Evolutionary conservation across 2,888 invertebrate genomes (phyloP), one percentile per base, ranked within the genome.

Genomic region (Amblyjoppa proteus): DNA sequence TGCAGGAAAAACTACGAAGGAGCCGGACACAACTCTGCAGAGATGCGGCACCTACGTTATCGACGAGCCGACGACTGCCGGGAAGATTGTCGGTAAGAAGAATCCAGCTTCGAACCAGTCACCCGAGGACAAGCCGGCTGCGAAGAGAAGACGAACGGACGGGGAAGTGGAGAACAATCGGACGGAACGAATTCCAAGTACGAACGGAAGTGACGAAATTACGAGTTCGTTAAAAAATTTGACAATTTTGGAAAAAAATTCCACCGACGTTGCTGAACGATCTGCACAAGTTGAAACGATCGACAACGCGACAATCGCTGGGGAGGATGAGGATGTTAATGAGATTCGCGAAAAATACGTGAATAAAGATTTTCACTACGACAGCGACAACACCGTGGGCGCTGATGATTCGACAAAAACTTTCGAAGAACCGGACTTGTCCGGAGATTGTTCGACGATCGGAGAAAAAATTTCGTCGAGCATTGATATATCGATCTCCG

Each of bases 31-130:
- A 9, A 76, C 80, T 56, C 76, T 80, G 28, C 76, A 74, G 78
- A 80, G 88, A 84, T 88, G 84, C n/a, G 86, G 84, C 4, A 89
- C 89, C 61, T 89, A 86, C 51, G 84, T 87, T 25, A 87, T 87
- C 34, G 87, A 88, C 3, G 75, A 85, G 51, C 58, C 70, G 31
- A 3, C 41, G 25, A 68, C 68, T 51, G 41, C 11, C 2, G 70
- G 68, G 20, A 20, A 20, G 20, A 20, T 20, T 34, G 13, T 16
- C n/a, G 20, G 16, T 6, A 9, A 49, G 38, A 66, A 81, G 20
- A 61, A 77, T 53, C 66, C 58, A 16, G 41, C 45, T 9, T 78
- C 84, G 20, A 79, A 87, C 28, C 83, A 79, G 31, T 76, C n/a
- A 7, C 25, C 53, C 13, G 82, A 82, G 7, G 81, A 68, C 16